Evolutionary conservation across 2,113 vertebrate genomes (phyloP).

Genomic region (Piaya cayana): DNA sequence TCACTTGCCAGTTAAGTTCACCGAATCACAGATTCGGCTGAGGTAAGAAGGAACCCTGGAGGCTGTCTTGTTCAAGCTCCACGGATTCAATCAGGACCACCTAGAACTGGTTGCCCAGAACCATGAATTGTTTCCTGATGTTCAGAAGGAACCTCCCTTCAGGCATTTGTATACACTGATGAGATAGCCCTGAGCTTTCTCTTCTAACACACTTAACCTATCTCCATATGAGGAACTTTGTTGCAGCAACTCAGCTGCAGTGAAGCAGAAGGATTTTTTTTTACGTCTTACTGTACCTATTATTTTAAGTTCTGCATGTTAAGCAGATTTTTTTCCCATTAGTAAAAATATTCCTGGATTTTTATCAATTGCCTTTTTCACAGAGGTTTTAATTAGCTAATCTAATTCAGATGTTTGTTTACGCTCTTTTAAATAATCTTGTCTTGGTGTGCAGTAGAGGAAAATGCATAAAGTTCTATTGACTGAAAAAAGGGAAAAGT

Average conservation of each 20-base stretch:
- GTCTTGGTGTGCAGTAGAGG: background rate
- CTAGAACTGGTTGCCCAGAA: background rate
- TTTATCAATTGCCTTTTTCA: background rate
- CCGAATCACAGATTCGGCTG: background rate
- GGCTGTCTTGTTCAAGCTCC: background rate
- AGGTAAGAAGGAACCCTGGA: background rate
- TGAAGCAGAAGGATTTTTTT: background rate
- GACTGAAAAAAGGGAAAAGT: background rate
- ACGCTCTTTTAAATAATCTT: background rate
- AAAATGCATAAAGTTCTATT: background rate
- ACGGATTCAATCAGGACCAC: background rate
- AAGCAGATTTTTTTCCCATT: background rate
- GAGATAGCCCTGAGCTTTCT: background rate
- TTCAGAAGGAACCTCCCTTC: background rate
- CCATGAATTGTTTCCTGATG: background rate
- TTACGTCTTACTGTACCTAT: background rate
- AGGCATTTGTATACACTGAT: background rate
- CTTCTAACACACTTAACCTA: background rate
- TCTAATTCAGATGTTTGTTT: slow-evolving; percentile 16
- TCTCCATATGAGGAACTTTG: background rate
- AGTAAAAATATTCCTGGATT: background rate
- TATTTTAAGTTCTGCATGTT: background rate
- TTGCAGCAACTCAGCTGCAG: background rate
- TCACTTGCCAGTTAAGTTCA: background rate
- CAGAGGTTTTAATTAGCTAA: background rate